These are phyloP conservation scores for Amphipyra berbera DNA, from an alignment of 2,888 invertebrate genomes.

Conservation along the genomic window DNA sequence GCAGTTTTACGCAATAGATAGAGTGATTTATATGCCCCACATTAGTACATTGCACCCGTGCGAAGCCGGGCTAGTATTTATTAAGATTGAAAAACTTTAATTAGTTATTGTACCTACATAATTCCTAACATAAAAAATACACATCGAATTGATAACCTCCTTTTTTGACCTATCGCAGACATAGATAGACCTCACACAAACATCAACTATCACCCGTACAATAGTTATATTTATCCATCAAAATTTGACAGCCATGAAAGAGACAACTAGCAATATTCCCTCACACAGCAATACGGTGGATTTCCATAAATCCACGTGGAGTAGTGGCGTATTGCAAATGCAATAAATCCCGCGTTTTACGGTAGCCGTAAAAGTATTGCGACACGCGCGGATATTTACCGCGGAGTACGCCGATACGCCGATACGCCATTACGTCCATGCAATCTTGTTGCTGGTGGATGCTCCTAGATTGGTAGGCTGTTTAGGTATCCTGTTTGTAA, in stretches of 20 bases:
- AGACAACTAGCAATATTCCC: conserved; percentile 2
- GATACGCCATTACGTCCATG: conserved; percentile 35
- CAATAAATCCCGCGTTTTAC: conserved; percentile 59
- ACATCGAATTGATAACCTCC: no score
- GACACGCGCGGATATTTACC: conserved; percentile 53
- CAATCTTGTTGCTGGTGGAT: conserved; percentile 34
- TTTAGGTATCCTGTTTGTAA: conserved; percentile 15
- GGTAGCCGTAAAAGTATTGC: conserved; percentile 57
- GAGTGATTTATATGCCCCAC: no score
- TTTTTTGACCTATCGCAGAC: no score
- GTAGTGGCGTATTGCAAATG: conserved; percentile 54
- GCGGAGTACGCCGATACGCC: conserved; percentile 24
- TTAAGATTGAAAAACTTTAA: no score
- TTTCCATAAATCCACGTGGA: conserved; percentile 44
- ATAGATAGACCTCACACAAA: no score
- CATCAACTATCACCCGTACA: no score
- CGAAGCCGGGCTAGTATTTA: no score
- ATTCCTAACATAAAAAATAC: no score
- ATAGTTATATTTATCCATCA: no score
- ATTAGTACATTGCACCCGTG: no score
- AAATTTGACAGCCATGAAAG: not conserved
- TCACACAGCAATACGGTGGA: conserved; percentile 5
- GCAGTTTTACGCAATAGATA: no score
- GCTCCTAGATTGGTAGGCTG: conserved; percentile 22
- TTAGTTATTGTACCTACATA: no score